Evolutionary conservation across 2,888 invertebrate species (phyloP).

Genomic region (Spialia ferax): DNA sequence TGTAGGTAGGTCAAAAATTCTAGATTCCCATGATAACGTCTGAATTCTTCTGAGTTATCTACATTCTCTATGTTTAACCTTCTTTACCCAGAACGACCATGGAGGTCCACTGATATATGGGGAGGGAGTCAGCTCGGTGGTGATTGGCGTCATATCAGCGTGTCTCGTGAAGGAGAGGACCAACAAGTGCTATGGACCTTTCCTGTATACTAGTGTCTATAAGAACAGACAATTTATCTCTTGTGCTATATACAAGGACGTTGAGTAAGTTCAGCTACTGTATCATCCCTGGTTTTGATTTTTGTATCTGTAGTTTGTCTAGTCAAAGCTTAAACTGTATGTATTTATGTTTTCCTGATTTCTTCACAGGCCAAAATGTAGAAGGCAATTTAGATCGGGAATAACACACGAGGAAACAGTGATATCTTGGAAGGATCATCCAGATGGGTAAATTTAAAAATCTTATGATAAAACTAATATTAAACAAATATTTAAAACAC

Average conservation of each 20-base stretch:
- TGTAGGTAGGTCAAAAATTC: no score
- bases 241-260: constrained; percentile 73
- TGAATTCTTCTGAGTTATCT: no score
- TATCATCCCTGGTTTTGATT: neutral
- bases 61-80: no score
- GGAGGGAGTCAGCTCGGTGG: constrained; percentile 63
- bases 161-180: constrained; percentile 72
- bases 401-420: constrained; percentile 67
- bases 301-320: neutral
- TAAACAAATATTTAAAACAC: no score
- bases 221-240: constrained; percentile 76
- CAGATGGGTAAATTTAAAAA: constrained; percentile 65
- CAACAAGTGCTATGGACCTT: constrained; percentile 77
- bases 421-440: constrained; percentile 71
- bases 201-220: constrained; percentile 74
- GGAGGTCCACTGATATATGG: constrained; percentile 75
- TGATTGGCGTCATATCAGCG: constrained; percentile 75
- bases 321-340: neutral
- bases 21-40: no score
- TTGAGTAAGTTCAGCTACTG: constrained; percentile 61
- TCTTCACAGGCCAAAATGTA: constrained; percentile 66
- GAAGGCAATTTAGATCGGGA: constrained; percentile 74
- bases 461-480: neutral
- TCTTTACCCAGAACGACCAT: constrained; percentile 68
- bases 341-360: neutral